Base-by-base conservation (phyloP, 2,888 invertebrate genomes). In the Phymatocera aterrima region DNA sequence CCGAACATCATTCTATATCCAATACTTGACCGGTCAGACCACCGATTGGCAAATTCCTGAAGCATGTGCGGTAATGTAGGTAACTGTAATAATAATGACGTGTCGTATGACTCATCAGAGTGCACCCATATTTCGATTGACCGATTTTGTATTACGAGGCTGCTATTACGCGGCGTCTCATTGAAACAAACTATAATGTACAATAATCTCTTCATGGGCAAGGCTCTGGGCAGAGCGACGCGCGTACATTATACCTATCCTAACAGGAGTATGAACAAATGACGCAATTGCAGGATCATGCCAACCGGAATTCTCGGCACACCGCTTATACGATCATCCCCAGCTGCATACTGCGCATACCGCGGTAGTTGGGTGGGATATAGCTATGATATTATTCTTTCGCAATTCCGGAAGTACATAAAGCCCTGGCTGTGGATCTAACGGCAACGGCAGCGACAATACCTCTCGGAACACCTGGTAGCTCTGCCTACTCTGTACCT, bases 391-490 rank as follows among this genome's bases (percentile, higher is more conserved):
- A 24, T 46, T 18, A 15, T 68, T 21, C 46, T 43, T 28, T 68
- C n/a, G 24, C 24, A 28, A 34, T 34, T 72, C 72, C 48, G 72
- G 48, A 34, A 51, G 51, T 34, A 31, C 51, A 18, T 24, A 72
- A 72, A 72, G 3, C 21, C 21, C 18, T 37, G 37, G 8, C n/a
- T n/a, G n/a, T n/a, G n/a, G 48, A 68, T 68, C 12, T 43, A 68
- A 48, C 46, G n/a, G 24, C 65, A 68, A 48, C 46, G n/a, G 8
- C 51, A n/a, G 31, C 34, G 31, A 72, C 48, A 51, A 48, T 48
- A 31, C 31, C 72, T n/a, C 2, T 10, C 5, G 72, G 72, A 18
- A 72, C 72, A 51, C 51, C 72, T 72, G 72, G 65, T 10, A 5
- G 51, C 5, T 51, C 5, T 40, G 8, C 40, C 40, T 40, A 5